A percentile compares a stretch with the other conserved stretches of the same genome.
Conservation (phyloP, 2,888 invertebrate species). For the Cryptophagus acutangulus region DNA sequence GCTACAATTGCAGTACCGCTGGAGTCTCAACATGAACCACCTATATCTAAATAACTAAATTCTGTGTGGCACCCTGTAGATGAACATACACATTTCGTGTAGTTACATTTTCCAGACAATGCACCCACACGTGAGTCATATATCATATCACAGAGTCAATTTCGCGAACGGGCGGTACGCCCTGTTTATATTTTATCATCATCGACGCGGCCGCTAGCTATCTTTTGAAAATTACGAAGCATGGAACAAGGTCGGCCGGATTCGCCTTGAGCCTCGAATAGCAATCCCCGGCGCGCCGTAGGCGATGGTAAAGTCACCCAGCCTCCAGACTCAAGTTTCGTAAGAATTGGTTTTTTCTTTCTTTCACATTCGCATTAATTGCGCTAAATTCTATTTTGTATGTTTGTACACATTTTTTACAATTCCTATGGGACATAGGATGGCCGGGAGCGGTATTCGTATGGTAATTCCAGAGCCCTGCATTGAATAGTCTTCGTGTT, state of each 20-base stretch:
- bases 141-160: constrained; percentile 27
- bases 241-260: constrained; percentile 39
- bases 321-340: too few relatives aligned
- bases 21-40: too few relatives aligned
- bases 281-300: constrained; percentile 28
- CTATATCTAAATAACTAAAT: too few relatives aligned
- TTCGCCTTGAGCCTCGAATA: constrained; percentile 32
- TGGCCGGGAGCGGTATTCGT: background rate
- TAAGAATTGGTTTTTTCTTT: too few relatives aligned
- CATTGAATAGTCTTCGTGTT: constrained; percentile 23
- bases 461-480: constrained; percentile 3
- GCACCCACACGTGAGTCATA: constrained; percentile 29
- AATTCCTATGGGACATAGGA: constrained; percentile 4
- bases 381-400: too few relatives aligned
- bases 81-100: too few relatives aligned
- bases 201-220: constrained; percentile 32
- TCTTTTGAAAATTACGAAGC: constrained; percentile 39
- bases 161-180: constrained; percentile 20
- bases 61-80: too few relatives aligned
- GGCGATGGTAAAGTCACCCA: constrained; percentile 29
- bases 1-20: too few relatives aligned
- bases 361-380: too few relatives aligned
- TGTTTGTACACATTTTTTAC: background rate
- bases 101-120: too few relatives aligned
- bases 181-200: constrained; percentile 35